A percentile compares a stretch with the other conserved stretches of the same genome.
Evolutionary conservation across 1,140 invertebrate genomes (phyloP).

Genomic region (Macrosteles quadrilineatus): DNA sequence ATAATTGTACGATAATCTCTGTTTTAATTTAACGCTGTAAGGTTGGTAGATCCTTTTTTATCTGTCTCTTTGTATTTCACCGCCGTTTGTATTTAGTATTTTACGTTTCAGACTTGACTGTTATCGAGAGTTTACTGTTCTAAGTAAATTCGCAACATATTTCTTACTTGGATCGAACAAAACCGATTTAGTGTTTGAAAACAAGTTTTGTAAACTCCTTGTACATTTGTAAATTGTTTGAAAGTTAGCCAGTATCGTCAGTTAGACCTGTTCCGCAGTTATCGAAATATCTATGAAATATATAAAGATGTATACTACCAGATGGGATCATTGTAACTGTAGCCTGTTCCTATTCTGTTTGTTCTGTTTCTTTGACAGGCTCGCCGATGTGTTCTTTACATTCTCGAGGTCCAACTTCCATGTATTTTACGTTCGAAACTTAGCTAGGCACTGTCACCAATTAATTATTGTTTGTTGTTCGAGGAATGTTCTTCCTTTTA

Average conservation of each 20-base stretch:
- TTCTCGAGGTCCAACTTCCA: background rate
- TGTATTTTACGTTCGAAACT: background rate
- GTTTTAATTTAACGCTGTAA: background rate
- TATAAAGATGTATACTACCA: slow-evolving; percentile 16
- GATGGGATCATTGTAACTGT: slow-evolving; percentile 13
- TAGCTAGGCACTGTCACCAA: background rate
- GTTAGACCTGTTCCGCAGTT: slow-evolving; percentile 15
- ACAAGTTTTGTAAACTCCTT: slow-evolving; percentile 10
- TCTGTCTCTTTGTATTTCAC: background rate
- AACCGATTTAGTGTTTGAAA: slow-evolving; percentile 2
- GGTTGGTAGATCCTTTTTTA: background rate
- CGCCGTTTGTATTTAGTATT: background rate
- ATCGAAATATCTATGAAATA: slow-evolving; percentile 12
- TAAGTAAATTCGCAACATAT: slow-evolving; percentile 11
- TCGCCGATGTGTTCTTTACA: background rate
- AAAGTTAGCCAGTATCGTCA: slow-evolving; percentile 8
- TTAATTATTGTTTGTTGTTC: too few species aligned
- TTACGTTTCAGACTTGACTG: too few species aligned
- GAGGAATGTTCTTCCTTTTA: background rate
- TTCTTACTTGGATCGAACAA: slow-evolving; percentile 16
- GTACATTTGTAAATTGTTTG: slow-evolving; percentile 27
- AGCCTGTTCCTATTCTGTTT: slow-evolving; percentile 13
- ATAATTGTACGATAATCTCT: background rate
- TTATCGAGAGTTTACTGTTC: slow-evolving; percentile 17
- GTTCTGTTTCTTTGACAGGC: background rate